Base-by-base conservation (phyloP, 2,113 vertebrate species). In the Leucoraja erinaceus region DNA sequence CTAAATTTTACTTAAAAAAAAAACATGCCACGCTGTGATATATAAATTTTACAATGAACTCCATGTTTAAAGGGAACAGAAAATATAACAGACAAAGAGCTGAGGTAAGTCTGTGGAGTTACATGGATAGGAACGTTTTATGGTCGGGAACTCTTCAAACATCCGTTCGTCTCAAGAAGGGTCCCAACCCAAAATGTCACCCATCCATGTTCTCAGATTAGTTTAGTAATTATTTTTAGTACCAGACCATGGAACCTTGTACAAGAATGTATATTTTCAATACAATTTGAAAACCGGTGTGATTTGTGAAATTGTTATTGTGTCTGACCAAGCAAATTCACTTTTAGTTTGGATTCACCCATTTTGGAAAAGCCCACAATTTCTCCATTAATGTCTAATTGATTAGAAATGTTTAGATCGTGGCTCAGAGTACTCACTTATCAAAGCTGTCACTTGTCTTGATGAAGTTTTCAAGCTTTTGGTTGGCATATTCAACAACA, bases 371-470 rank as follows among this genome's bases (percentile, higher is more conserved):
- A 9, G 11, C 16, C 16, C 8, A 22, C 20, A n/a, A 2, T 70
- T 70, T 90, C 88, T 25, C 8, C 18, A 7, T 70, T 68, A 91
- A 25, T 22, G 28, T 54, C 68, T 63, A 72, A 4, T 47, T 68
- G 25, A 72, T 72, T 54, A 91, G 33, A 91, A 72, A 72, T 22
- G 14, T 88, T 88, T 70, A 90, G 66, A 31, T 91, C 68, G 11
- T 68, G 66, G 38, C 72, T 68, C 54, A 72, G 33, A 74, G 90
- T 91, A 91, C 97, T 95, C 95, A 99, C 98, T 96, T 98, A 96
- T 99, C 99, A 94, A 99, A 99, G 95, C 98, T 99, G 94, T 99
- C 98, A 0, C 97, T 99, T 86, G 97, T 99, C 95, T 97, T 98
- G 95, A 99, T 98, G 96, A 99, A 99, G 94, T 96, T 96, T 77